Evolutionary conservation across 1,140 invertebrate species (phyloP).

Genomic region (Globodera rostochiensis): DNA sequence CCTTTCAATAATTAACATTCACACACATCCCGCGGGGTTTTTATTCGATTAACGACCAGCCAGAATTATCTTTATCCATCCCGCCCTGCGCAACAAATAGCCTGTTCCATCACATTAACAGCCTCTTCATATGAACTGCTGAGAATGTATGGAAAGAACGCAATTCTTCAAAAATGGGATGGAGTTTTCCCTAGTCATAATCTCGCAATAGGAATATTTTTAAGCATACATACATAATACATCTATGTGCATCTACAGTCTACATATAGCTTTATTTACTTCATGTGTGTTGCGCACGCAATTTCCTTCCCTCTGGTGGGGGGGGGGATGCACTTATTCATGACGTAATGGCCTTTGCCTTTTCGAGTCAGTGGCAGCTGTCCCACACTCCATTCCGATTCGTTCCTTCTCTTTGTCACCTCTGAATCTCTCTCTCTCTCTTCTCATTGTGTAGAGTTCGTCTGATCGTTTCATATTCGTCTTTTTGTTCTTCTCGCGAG

Average conservation of each 20-base stretch:
- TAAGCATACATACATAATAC: neutral
- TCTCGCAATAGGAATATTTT: neutral
- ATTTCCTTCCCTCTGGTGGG: neutral
- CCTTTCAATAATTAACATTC: too few species aligned
- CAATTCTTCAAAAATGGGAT: neutral
- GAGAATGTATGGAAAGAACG: neutral
- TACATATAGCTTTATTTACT: too few species aligned
- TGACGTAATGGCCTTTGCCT: slow-evolving; percentile 11
- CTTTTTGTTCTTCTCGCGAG: too few species aligned
- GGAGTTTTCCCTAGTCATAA: neutral
- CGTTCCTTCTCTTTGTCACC: too few species aligned
- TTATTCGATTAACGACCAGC: too few species aligned
- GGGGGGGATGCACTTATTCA: neutral
- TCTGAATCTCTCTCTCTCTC: too few species aligned
- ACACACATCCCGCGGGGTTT: too few species aligned
- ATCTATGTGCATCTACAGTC: neutral
- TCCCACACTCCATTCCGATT: neutral
- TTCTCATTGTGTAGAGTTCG: too few species aligned
- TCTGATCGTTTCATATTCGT: neutral
- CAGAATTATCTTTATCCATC: too few species aligned
- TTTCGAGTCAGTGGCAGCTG: neutral
- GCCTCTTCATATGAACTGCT: too few species aligned
- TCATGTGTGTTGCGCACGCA: neutral
- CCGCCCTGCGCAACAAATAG: too few species aligned
- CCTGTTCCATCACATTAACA: too few species aligned